Evolutionary conservation across 2,888 invertebrate species (phyloP), one percentile per base, ranked within the genome.

Genomic region (Drosophila kambysellisi): DNA sequence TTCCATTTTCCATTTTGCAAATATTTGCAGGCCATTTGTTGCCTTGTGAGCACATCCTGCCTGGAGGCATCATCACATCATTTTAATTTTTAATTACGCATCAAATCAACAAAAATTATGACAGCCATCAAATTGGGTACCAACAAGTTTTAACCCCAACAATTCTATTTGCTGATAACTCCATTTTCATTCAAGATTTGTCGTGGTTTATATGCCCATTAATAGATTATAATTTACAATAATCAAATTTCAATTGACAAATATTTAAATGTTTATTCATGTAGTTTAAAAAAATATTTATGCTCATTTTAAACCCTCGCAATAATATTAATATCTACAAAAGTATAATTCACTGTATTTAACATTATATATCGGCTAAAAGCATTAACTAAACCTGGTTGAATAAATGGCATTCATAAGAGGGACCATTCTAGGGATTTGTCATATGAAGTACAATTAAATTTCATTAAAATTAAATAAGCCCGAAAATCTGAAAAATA

Each of bases 51-150:
- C 63, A 72, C 51, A 68, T 69, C 85, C 90, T 37, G 30, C 85
- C 89, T 37, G 29, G 43, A 71, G 90, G 76, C 78, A 25, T 25
- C 25, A 25, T 25, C 25, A 60, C 41, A 90, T 84, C 87, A 87
- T 87, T 87, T 87, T 87, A 82, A 87, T 90, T 89, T 84, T 78
- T 90, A 87, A 87, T 80, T 89, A 82, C 63, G 65, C 75, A 65
- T 74, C 74, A 74, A 87, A 83, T 90, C 77, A 87, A 87, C 87
- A 79, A 59, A 81, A 87, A 78, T 90, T 89, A 89, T 90, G 89
- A 89, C 74, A 77, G 70, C 41, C 51, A 41, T 17, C 43, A 56
- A 66, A 53, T 35, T 43, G 32, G 29, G 15, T n/a, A 15, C 4
- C 0, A 32, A 8, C 29, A 29, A 35, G 20, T 46, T 46, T 48